These are phyloP conservation scores for Leptodirus hochenwartii DNA, from an alignment of 2,888 invertebrate species.

Conservation along the genomic window DNA sequence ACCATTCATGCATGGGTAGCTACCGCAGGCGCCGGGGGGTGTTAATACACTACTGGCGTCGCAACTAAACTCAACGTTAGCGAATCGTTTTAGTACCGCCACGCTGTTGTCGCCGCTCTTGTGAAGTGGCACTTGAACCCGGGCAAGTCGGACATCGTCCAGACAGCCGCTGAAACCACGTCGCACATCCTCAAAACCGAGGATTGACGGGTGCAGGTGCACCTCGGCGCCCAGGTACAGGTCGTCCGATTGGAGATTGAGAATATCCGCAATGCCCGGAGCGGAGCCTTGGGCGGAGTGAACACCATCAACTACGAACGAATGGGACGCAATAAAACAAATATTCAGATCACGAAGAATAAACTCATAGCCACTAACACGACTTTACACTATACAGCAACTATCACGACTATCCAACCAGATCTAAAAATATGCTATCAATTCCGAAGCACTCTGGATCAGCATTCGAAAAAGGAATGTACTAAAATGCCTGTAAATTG, in stretches of 20 bases:
- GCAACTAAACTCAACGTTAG: constrained; percentile 53
- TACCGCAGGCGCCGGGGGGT: constrained; percentile 50
- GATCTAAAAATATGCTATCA: too few species aligned
- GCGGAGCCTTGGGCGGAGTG: constrained; percentile 57
- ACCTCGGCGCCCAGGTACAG: constrained; percentile 75
- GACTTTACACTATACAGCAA: too few species aligned
- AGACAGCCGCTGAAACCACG: constrained; percentile 84
- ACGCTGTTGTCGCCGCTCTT: constrained; percentile 45
- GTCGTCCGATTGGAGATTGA: constrained; percentile 71
- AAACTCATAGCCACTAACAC: too few species aligned
- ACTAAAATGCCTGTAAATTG: too few species aligned
- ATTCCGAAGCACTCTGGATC: too few species aligned
- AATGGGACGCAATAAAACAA: too few species aligned
- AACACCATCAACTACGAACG: constrained; percentile 65
- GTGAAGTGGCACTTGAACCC: constrained; percentile 55
- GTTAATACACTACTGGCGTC: constrained; percentile 36
- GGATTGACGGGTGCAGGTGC: constrained; percentile 51
- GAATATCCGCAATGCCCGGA: constrained; percentile 61
- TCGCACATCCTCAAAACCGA: constrained; percentile 54
- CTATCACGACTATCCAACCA: too few species aligned
- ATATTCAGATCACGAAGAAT: too few species aligned
- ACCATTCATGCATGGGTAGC: constrained; percentile 62
- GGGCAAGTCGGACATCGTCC: constrained; percentile 65
- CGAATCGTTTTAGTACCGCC: constrained; percentile 43
- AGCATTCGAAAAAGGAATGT: too few species aligned